Percentiles rank a stretch among this genome's conserved stretches.
phyloP scores from a whole-genome alignment of 2,113 vertebrate genomes.

The Paralichthys olivaceus region DNA sequence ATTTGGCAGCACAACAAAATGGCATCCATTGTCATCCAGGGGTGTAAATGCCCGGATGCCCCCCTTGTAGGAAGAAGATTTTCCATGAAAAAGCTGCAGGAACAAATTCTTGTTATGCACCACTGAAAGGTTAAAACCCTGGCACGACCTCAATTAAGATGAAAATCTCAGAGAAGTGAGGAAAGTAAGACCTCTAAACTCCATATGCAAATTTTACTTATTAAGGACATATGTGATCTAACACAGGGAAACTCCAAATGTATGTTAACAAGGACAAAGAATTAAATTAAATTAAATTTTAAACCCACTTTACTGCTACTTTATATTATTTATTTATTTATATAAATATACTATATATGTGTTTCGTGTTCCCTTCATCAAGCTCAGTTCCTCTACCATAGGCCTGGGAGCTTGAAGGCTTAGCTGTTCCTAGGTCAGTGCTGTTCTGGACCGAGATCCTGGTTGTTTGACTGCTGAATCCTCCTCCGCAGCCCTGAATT shows the following conservation, averaged over 20 bases:
- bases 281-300: too few relatives aligned
- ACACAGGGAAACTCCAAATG: not conserved
- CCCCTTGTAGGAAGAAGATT: not conserved
- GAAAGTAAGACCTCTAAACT: slow-evolving; percentile 12
- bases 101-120: slow-evolving; percentile 10
- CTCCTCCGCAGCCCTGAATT: too few relatives aligned
- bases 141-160: slow-evolving; percentile 55
- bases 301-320: too few relatives aligned
- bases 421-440: too few relatives aligned
- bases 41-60: not conserved
- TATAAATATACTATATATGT: too few relatives aligned
- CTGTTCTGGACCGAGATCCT: too few relatives aligned
- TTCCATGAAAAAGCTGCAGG: slow-evolving; percentile 8
- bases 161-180: slow-evolving; percentile 27
- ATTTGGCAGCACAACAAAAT: not conserved
- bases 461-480: too few relatives aligned
- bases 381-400: too few relatives aligned
- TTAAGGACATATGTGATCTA: slow-evolving; percentile 16
- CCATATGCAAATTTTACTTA: slow-evolving; percentile 29
- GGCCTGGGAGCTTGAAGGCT: too few relatives aligned
- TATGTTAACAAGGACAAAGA: not conserved
- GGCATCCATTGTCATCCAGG: not conserved
- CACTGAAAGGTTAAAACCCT: slow-evolving; percentile 20
- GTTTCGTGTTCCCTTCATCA: too few relatives aligned
- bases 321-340: too few relatives aligned